Base-by-base conservation (phyloP, 2,888 invertebrate species). In the Aelia acuminata region DNA sequence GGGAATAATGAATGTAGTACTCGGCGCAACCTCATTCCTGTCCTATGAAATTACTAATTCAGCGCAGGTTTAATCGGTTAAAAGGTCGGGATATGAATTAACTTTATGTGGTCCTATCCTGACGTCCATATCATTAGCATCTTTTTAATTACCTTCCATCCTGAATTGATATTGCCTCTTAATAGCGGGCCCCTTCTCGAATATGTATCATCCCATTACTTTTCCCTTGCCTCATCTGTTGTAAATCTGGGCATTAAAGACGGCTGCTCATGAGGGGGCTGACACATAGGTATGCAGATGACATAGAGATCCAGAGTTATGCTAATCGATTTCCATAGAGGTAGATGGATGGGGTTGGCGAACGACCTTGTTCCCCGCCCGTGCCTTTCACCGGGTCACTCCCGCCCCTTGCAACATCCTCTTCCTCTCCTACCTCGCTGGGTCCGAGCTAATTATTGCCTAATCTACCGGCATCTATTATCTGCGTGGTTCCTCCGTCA, bases 301-400 rank as follows among this genome's bases (percentile, higher is more conserved):
- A 80, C 80, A 43, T 43, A 80, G 43, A n/a, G n/a, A 22, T 80
- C 80, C 43, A n/a, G 80, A 80, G 80, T 11, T 80, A 80, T 80
- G 80, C 80, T 80, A 80, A 80, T 80, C 80, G 80, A 80, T 80
- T 80, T 80, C 47, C 80, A 80, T 80, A 47, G 80, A 80, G 43
- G 80, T 80, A 80, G 80, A 80, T 80, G 80, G 80, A 80, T 80
- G 80, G 80, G 43, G 80, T 80, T 80, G 80, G 11, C 80, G 80
- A 80, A 80, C 80, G 80, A 43, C 80, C 80, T 80, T 80, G 80
- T 80, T 80, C n/a, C 80, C 3, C 10, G 22, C 75, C 31, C n/a
- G 22, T 35, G 43, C 80, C 80, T 80, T 80, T 80, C 80, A 80
- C 80, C 80, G 80, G 80, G 43, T 43, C 80, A 43, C 43, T 80